Evolutionary conservation across 2,888 invertebrate species (phyloP), one percentile per base, ranked within the genome.

Genomic region (Heliconius aoede): DNA sequence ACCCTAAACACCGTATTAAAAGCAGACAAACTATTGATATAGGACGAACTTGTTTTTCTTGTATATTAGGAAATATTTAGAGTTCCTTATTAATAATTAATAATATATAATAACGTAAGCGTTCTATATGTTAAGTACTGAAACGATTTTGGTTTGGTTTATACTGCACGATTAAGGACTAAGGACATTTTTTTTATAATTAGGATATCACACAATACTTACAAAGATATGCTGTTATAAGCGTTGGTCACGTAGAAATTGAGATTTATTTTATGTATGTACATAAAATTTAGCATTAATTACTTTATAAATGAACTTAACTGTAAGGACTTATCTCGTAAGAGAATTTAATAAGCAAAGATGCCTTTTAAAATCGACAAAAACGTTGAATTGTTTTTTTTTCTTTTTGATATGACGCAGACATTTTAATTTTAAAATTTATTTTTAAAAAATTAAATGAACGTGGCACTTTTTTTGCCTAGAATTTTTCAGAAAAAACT

Each of bases 151-250:
- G 91, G 91, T 92, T 90, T 84, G 40, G 65, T 65, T 65, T 24
- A 64, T 88, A 86, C 84, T 87, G 83, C 81, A 81, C 79, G 81
- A 82, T 84, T 84, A 84, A 87, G 91, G 90, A 85, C 86, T 87
- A 89, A 91, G 91, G 91, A 91, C 90, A 89, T 84, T 87, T 89
- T n/a, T 86, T 88, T 90, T 91, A 92, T 87, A 91, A 89, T 91
- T 91, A 93, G 91, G 91, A 89, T 93, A 94, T 94, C 94, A 94
- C 94, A 94, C 93, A 90, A 89, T 90, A 90, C 94, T 94, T 94
- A 91, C 80, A 91, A 88, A 92, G 93, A 94, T 94, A 94, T 94
- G 94, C 93, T 90, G 90, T 89, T 88, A 84, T 86, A 93, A 94
- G 94, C 93, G 91, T 94, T 94, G 94, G 94, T 94, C 94, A 88